Percentiles rank a stretch among this genome's conserved stretches.
These are phyloP conservation scores for Rotaria socialis DNA, from an alignment of 2,888 invertebrate genomes.

Conservation along the genomic window DNA sequence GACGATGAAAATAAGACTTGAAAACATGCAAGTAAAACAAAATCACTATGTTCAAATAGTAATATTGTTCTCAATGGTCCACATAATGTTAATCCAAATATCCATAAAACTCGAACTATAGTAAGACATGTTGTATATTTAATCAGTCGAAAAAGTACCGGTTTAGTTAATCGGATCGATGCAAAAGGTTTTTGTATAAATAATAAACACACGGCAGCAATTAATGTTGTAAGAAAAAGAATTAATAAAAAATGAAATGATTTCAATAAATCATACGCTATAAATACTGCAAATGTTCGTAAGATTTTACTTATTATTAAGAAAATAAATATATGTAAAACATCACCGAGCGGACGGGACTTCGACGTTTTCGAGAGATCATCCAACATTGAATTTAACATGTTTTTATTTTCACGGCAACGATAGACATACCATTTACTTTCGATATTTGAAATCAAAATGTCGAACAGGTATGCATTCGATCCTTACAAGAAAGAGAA, in stretches of 20 bases:
- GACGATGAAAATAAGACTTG: conserved; percentile 36
- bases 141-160: conserved; percentile 21
- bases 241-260: conserved; percentile 38
- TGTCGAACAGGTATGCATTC: background rate
- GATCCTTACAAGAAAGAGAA: background rate
- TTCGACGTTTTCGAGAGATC: conserved; percentile 28
- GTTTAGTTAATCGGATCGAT: background rate
- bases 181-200: conserved; percentile 44
- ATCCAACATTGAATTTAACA: background rate
- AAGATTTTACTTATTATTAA: conserved; percentile 40
- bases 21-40: conserved; percentile 35
- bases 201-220: conserved; percentile 37
- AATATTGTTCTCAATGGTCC: conserved; percentile 43
- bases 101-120: conserved; percentile 38
- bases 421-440: background rate
- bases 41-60: conserved; percentile 42
- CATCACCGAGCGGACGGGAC: conserved; percentile 33
- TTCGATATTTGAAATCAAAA: background rate
- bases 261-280: conserved; percentile 43
- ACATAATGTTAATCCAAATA: conserved; percentile 43
- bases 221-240: conserved; percentile 35
- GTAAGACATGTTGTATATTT: conserved; percentile 38
- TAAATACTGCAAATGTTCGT: conserved; percentile 38
- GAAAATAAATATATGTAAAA: conserved; percentile 37
- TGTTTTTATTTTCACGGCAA: background rate